Conservation (phyloP, 92 coral and sea anemone species). For the Parazoanthus atlanticus region DNA sequence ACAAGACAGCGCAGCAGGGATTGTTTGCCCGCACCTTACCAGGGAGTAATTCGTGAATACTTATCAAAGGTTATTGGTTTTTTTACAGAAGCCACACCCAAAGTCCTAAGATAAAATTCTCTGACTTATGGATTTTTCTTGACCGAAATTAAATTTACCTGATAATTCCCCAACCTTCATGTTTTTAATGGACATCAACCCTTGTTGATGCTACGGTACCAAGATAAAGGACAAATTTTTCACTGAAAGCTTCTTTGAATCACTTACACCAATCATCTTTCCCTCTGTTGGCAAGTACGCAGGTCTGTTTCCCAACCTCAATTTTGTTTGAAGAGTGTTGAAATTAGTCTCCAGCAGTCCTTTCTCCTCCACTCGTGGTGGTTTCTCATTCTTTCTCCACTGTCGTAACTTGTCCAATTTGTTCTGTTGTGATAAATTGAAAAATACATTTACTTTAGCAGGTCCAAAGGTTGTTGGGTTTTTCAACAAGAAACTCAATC, state of each 20-base stretch:
- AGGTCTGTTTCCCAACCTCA: conserved; percentile 93
- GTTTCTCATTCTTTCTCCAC: conserved; percentile 92
- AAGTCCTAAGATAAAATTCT: too few relatives aligned
- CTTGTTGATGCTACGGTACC: too few relatives aligned
- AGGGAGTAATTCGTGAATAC: too few relatives aligned
- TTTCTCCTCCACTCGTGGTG: conserved; percentile 97
- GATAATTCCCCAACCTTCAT: too few relatives aligned
- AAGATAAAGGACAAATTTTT: not conserved
- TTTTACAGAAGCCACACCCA: too few relatives aligned
- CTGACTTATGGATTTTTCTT: too few relatives aligned
- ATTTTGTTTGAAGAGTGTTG: conserved; percentile 96
- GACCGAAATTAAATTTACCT: too few relatives aligned
- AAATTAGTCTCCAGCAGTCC: conserved; percentile 96
- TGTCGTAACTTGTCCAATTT: conserved; percentile 90
- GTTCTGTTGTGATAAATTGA: conserved; percentile 49
- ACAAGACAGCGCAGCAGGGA: too few relatives aligned
- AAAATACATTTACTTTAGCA: not conserved
- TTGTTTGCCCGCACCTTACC: too few relatives aligned
- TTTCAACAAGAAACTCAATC: not conserved
- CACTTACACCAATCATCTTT: conserved; percentile 87
- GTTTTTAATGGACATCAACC: too few relatives aligned
- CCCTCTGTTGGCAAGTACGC: conserved; percentile 98
- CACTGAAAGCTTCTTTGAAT: not conserved
- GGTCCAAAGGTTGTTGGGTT: not conserved
- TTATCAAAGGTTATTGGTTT: too few relatives aligned